Conservation (phyloP, 1,140 invertebrate species). For the Cheumatopsyche charites region DNA sequence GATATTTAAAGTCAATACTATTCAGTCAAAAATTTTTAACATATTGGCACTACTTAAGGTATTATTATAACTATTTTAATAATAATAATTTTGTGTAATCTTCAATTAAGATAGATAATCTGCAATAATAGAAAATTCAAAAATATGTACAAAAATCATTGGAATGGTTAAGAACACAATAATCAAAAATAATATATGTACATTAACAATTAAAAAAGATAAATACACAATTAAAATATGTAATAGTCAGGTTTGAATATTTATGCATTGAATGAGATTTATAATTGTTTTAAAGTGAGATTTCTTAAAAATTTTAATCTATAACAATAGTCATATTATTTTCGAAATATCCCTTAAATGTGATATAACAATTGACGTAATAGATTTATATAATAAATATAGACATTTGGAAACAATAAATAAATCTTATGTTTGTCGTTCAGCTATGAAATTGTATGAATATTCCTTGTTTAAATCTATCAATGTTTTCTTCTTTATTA, state of each 20-base stretch:
- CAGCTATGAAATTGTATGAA: constrained; percentile 39
- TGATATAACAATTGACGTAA: neutral
- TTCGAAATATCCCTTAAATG: constrained; percentile 10
- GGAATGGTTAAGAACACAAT: no score
- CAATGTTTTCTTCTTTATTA: constrained; percentile 40
- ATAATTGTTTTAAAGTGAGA: neutral
- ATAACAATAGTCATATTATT: constrained; percentile 13
- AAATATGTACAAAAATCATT: no score
- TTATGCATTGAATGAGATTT: no score
- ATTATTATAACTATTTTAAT: neutral
- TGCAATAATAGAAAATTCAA: no score
- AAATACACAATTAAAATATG: no score
- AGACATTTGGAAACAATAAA: neutral
- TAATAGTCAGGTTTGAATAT: no score
- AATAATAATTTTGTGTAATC: no score
- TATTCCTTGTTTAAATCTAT: constrained; percentile 40
- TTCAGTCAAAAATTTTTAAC: neutral
- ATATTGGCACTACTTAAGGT: no score
- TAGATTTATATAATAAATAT: no score
- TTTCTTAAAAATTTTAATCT: neutral
- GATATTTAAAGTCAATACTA: neutral
- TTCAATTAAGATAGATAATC: no score
- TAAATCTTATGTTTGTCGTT: constrained; percentile 38
- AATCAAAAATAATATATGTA: no score
- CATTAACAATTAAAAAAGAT: no score